phyloP scores from a whole-genome alignment of 2,113 vertebrate genomes.

The Hystrix brachyura region DNA sequence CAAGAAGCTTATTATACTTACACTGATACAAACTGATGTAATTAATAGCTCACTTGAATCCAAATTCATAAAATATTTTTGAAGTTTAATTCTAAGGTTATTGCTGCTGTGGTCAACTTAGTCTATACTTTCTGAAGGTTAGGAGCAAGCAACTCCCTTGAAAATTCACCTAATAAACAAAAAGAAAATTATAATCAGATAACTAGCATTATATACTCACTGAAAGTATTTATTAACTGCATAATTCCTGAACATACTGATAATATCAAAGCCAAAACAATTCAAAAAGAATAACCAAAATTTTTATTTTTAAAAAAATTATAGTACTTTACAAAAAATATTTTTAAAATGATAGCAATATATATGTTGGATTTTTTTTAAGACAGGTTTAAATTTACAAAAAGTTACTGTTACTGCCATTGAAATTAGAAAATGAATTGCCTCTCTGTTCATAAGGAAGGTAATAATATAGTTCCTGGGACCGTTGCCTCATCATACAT shows the following conservation, averaged over 20 bases:
- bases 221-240: background rate
- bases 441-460: background rate
- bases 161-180: background rate
- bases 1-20: background rate
- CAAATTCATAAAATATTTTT: background rate
- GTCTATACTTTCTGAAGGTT: background rate
- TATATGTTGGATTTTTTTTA: background rate
- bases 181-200: background rate
- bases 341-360: conserved; percentile 3
- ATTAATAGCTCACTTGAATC: background rate
- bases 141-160: background rate
- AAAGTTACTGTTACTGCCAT: background rate
- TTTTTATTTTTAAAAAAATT: conserved; percentile 22
- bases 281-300: background rate
- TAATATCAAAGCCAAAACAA: background rate
- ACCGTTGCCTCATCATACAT: background rate
- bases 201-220: background rate
- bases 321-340: background rate
- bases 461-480: background rate
- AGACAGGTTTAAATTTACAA: background rate
- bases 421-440: background rate
- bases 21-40: background rate
- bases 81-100: background rate
- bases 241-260: background rate
- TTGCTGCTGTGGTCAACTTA: background rate